Conservation (phyloP, 2,797 vertebrate species). For the Tragopan temminckii region DNA sequence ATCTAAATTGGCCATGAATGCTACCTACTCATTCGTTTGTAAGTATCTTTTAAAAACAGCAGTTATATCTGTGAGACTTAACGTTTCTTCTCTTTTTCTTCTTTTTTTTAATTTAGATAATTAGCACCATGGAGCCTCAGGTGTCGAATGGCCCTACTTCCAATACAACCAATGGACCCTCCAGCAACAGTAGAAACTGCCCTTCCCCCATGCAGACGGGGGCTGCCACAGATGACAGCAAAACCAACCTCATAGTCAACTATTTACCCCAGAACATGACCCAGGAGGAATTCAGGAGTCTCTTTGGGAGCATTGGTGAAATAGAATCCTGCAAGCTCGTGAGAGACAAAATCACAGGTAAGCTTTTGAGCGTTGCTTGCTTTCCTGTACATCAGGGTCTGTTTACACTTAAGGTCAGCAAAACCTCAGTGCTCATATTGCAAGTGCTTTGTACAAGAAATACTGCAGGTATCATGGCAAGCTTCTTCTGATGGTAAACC, state of each 20-base stretch:
- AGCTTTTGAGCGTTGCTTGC: fast-evolving
- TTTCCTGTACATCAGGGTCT: background rate
- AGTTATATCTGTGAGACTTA: slow-evolving; percentile 72
- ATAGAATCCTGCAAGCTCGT: slow-evolving; percentile 99
- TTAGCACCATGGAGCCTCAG: slow-evolving; percentile 99
- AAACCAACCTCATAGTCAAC: slow-evolving; percentile 99
- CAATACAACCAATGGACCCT: slow-evolving; percentile 96
- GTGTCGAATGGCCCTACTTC: slow-evolving; percentile 98
- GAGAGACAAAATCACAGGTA: slow-evolving; percentile 99
- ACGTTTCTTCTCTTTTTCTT: background rate
- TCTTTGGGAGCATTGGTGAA: slow-evolving; percentile 99
- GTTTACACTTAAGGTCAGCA: background rate
- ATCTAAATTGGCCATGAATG: slow-evolving; percentile 75
- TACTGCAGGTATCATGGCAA: fast-evolving
- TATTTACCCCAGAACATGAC: slow-evolving; percentile 99
- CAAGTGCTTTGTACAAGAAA: background rate
- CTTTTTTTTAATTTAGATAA: slow-evolving; percentile 89
- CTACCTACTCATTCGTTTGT: slow-evolving; percentile 73
- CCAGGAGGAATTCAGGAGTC: slow-evolving; percentile 99
- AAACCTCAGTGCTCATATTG: background rate
- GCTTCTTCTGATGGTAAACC: no score
- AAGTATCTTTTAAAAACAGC: slow-evolving; percentile 74
- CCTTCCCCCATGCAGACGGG: slow-evolving; percentile 99
- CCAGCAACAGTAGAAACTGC: slow-evolving; percentile 98
- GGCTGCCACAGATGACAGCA: slow-evolving; percentile 97